Evolutionary conservation across 2,888 invertebrate species (phyloP).

Genomic region (Tinea trinotella): DNA sequence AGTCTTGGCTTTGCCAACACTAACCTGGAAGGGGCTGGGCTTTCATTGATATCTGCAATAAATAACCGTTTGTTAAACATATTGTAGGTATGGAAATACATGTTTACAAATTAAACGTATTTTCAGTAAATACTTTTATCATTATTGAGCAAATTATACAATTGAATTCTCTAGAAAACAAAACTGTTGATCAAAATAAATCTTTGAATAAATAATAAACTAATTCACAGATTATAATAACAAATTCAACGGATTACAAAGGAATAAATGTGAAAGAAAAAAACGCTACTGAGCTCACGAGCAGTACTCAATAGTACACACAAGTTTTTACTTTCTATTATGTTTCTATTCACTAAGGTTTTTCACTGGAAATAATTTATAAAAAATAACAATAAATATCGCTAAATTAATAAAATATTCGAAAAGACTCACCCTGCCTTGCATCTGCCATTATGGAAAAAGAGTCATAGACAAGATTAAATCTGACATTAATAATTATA

Average conservation of each 20-base stretch:
- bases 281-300: neutral
- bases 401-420: neutral
- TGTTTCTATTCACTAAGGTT: neutral
- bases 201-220: neutral
- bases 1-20: slow-evolving; percentile 61
- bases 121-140: too few species aligned
- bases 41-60: slow-evolving; percentile 41
- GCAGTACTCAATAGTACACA: neutral
- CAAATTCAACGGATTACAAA: slow-evolving; percentile 4
- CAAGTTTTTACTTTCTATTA: neutral
- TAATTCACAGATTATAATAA: neutral
- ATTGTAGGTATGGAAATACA: too few species aligned
- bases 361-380: too few species aligned
- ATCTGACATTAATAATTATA: neutral
- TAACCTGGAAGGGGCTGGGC: slow-evolving; percentile 50
- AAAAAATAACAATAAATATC: neutral
- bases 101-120: slow-evolving; percentile 7
- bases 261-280: neutral
- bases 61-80: too few species aligned
- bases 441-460: slow-evolving; percentile 8
- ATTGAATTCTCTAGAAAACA: too few species aligned
- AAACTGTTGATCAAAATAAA: too few species aligned
- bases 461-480: neutral
- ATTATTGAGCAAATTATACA: too few species aligned
- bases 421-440: neutral